A percentile compares a stretch with the other conserved stretches of the same genome.
Evolutionary conservation across 2,113 vertebrate species (phyloP).

Genomic region (Cairina moschata): DNA sequence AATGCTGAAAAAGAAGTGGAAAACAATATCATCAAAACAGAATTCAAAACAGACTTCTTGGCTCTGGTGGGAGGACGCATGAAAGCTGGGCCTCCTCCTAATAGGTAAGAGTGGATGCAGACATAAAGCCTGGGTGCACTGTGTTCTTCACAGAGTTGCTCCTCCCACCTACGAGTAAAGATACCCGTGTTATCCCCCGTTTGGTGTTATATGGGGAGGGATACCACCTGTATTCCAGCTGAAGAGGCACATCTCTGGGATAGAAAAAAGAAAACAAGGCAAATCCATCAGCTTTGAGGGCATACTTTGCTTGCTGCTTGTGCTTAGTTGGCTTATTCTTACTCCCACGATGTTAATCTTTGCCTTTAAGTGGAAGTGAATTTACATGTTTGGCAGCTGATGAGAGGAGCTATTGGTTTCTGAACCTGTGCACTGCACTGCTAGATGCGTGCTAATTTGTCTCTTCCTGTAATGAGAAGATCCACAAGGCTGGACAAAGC

Average conservation of each 20-base stretch:
- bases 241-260: background rate
- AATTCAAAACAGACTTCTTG: constrained; percentile 73
- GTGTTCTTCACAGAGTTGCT: background rate
- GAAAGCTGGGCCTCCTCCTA: constrained; percentile 68
- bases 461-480: background rate
- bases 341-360: constrained; percentile 36
- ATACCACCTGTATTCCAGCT: background rate
- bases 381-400: constrained; percentile 32
- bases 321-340: constrained; percentile 30
- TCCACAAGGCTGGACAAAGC: background rate
- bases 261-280: background rate
- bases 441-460: background rate
- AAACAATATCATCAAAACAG: constrained; percentile 70
- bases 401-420: constrained; percentile 41
- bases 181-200: no score
- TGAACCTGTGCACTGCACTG: background rate
- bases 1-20: constrained; percentile 73
- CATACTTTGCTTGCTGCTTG: background rate
- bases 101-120: constrained; percentile 62
- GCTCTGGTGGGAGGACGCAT: constrained; percentile 64
- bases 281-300: background rate
- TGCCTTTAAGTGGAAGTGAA: constrained; percentile 16
- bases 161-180: no score
- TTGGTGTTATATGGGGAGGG: background rate
- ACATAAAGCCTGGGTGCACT: background rate